phyloP scores from a whole-genome alignment of 2,113 vertebrate species.

The Sinocyclocheilus maitianheensis region DNA sequence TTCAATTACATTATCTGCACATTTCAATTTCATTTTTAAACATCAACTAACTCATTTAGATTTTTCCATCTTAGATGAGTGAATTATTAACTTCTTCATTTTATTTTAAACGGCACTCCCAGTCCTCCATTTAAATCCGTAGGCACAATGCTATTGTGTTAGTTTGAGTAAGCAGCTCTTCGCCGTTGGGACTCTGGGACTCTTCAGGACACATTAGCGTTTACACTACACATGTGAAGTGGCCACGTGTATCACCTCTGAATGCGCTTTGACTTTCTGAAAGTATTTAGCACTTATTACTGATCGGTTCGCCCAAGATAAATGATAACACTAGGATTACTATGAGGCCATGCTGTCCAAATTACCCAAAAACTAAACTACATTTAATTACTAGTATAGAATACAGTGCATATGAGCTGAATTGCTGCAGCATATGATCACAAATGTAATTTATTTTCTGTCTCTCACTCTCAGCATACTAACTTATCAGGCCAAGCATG shows the following conservation, averaged over 20 bases:
- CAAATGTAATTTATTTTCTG: not conserved
- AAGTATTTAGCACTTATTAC: not conserved
- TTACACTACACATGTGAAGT: not conserved
- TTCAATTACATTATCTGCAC: not conserved
- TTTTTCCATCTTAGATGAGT: not conserved
- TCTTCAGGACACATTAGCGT: not conserved
- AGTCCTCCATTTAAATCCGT: not conserved
- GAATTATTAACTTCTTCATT: not conserved
- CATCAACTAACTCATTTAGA: not conserved
- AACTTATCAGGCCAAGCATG: not conserved
- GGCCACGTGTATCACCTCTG: not conserved
- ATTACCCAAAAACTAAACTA: not conserved
- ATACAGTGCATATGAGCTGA: not conserved
- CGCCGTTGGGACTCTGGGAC: not conserved
- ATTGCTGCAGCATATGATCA: not conserved
- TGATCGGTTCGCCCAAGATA: not conserved
- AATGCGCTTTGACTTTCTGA: not conserved
- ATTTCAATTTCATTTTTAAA: too few relatives aligned
- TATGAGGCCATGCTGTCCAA: not conserved
- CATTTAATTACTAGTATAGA: not conserved
- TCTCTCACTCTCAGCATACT: not conserved
- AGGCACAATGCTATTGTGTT: not conserved
- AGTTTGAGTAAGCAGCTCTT: not conserved
- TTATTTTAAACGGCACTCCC: not conserved
- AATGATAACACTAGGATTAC: not conserved